Percentiles rank a stretch among this genome's conserved stretches.
Evolutionary conservation across 2,797 vertebrate genomes (phyloP).

Genomic region (Gambelia wislizenii): DNA sequence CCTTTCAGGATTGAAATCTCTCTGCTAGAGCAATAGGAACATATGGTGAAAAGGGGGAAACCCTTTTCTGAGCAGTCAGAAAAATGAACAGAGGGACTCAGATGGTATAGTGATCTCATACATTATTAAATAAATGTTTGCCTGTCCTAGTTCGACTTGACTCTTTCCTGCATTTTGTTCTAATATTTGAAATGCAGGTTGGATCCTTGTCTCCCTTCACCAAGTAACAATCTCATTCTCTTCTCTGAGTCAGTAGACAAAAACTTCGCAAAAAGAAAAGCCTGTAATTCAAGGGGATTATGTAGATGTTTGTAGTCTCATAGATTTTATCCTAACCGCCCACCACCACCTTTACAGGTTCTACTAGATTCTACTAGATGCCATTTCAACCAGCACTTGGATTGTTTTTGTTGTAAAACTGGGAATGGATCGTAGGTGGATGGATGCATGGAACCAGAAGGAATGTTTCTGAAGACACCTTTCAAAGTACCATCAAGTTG

Average conservation of each 20-base stretch:
- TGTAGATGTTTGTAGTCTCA: slow-evolving; percentile 27
- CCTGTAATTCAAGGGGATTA: slow-evolving; percentile 17
- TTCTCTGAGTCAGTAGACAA: neutral
- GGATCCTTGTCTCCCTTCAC: neutral
- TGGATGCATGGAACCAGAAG: neutral
- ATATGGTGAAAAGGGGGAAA: slow-evolving; percentile 3
- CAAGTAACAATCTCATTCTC: slow-evolving; percentile 16
- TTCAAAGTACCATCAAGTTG: neutral
- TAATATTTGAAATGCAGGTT: slow-evolving; percentile 19
- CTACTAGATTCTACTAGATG: no score
- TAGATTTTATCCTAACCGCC: neutral
- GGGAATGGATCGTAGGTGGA: no score
- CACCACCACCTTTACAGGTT: neutral
- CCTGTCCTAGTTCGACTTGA: neutral
- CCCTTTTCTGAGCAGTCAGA: neutral
- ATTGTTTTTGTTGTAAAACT: neutral
- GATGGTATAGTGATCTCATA: neutral
- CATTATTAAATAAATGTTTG: neutral
- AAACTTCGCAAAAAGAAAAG: neutral
- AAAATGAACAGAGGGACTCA: neutral
- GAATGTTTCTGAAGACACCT: neutral
- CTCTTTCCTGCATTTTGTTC: neutral
- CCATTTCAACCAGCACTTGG: neutral
- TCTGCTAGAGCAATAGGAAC: slow-evolving; percentile 24
- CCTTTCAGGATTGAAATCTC: neutral